Evolutionary conservation across 35 echinoderm and acorn worm genomes (phyloP).

Genomic region (Ptychodera flava): DNA sequence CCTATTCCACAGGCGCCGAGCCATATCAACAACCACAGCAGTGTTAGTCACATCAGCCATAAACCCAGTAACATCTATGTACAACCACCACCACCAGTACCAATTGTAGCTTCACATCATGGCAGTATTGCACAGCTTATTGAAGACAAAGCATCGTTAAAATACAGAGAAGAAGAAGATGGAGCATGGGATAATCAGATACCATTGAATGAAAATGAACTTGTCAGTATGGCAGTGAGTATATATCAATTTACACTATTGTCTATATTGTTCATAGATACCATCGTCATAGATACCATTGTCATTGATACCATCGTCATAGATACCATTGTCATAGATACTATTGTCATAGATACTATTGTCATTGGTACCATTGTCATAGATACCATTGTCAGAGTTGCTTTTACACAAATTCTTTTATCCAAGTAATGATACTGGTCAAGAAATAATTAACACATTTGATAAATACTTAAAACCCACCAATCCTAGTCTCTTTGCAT

Average conservation of each 20-base stretch:
- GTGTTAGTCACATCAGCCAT: neutral
- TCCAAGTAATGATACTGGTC: too few species aligned
- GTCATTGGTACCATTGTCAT: too few species aligned
- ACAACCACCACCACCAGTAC: neutral
- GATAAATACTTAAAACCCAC: too few species aligned
- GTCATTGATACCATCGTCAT: neutral
- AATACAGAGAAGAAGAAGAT: constrained; percentile 72
- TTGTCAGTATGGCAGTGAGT: constrained; percentile 72
- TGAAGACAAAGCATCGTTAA: constrained; percentile 62
- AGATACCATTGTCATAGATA: too few species aligned
- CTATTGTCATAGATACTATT: too few species aligned
- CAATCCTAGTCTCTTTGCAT: too few species aligned
- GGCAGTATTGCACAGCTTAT: neutral
- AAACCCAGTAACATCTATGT: neutral
- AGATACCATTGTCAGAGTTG: too few species aligned
- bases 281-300: neutral
- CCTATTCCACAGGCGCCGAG: constrained; percentile 65
- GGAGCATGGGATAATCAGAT: constrained; percentile 47
- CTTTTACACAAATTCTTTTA: too few species aligned
- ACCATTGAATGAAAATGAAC: constrained; percentile 69
- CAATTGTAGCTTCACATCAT: neutral
- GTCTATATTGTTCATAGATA: neutral
- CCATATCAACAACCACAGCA: neutral
- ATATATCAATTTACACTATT: constrained; percentile 10
- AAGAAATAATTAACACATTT: too few species aligned